Percentiles rank a stretch among this genome's conserved stretches.
These are phyloP conservation scores for Trilocha varians DNA, from an alignment of 2,888 invertebrate species.

Conservation along the genomic window DNA sequence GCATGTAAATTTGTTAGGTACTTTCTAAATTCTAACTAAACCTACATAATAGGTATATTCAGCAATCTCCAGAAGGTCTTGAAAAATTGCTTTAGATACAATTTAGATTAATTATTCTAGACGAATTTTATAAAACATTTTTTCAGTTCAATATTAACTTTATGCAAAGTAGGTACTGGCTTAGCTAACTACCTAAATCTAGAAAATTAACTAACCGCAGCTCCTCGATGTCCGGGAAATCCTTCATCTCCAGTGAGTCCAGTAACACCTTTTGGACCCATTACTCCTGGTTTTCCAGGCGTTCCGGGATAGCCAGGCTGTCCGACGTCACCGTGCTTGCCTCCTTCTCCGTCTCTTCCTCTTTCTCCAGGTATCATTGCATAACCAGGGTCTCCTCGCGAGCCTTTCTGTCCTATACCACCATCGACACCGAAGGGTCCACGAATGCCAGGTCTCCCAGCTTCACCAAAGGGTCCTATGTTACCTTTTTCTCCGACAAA, in stretches of 20 bases:
- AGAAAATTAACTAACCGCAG: constrained; percentile 46
- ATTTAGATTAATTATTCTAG: too few species aligned
- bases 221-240: constrained; percentile 70
- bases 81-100: too few species aligned
- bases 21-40: too few species aligned
- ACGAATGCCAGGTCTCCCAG: constrained; percentile 56
- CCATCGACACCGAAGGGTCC: constrained; percentile 80
- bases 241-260: constrained; percentile 74
- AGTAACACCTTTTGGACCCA: constrained; percentile 51
- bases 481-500: constrained; percentile 77
- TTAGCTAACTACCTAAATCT: background rate
- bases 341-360: constrained; percentile 48
- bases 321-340: constrained; percentile 71
- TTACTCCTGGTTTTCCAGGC: constrained; percentile 62
- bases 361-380: constrained; percentile 54
- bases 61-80: too few species aligned
- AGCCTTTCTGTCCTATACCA: constrained; percentile 67
- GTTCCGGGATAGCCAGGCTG: constrained; percentile 72
- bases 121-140: too few species aligned
- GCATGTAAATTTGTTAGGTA: too few species aligned
- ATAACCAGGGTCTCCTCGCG: constrained; percentile 60
- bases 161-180: too few species aligned
- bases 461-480: constrained; percentile 74
- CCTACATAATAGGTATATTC: too few species aligned
- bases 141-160: too few species aligned